Conservation (phyloP, 2,113 vertebrate genomes). For the Anoura caudifer region DNA sequence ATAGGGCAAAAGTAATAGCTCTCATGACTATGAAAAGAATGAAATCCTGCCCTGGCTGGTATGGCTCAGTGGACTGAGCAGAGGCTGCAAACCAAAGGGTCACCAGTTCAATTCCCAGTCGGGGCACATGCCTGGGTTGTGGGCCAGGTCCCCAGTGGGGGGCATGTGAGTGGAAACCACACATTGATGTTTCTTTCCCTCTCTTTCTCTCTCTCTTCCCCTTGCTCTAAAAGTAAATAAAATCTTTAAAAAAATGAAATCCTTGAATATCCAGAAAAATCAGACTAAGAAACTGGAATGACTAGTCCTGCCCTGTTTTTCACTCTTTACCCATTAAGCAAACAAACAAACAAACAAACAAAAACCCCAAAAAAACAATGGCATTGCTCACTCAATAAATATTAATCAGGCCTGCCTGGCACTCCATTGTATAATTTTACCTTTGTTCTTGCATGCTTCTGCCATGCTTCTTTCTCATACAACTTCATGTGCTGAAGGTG, state of each 20-base stretch:
- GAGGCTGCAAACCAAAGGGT: no score
- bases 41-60: not conserved
- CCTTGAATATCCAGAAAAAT: not conserved
- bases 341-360: no score
- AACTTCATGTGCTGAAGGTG: not conserved
- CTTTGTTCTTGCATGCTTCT: slow-evolving; percentile 1
- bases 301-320: not conserved
- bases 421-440: not conserved
- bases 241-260: slow-evolving; percentile 1
- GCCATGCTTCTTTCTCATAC: not conserved
- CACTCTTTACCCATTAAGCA: not conserved
- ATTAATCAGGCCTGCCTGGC: not conserved
- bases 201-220: no score
- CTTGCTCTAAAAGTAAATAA: no score
- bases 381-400: not conserved
- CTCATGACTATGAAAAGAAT: not conserved
- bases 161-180: no score
- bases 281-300: slow-evolving; percentile 15
- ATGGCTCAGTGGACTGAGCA: no score
- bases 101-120: no score
- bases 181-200: no score
- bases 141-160: no score
- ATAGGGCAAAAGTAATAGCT: not conserved
- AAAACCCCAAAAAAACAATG: not conserved
- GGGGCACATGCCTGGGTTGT: no score